Conservation (phyloP, 2,113 vertebrate genomes). For the Ifrita kowaldi region DNA sequence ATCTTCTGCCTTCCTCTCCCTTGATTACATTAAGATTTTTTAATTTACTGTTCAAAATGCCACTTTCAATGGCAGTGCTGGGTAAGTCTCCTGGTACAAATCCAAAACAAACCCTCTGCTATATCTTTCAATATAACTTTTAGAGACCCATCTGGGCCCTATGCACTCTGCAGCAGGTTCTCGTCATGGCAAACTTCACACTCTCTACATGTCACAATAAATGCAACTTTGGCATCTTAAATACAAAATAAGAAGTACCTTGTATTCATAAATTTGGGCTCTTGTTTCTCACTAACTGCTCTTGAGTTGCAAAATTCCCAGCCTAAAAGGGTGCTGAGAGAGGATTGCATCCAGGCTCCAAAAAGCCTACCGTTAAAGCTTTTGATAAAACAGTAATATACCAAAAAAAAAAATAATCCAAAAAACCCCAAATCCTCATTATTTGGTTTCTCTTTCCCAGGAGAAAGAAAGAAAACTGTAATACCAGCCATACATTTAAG, state of each 20-base stretch:
- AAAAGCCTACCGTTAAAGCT: neutral
- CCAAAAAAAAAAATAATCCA: neutral
- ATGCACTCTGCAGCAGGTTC: neutral
- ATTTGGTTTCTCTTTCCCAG: neutral
- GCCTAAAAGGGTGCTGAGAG: neutral
- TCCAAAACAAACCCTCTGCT: neutral
- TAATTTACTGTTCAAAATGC: neutral
- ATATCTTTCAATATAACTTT: neutral
- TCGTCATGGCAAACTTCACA: neutral
- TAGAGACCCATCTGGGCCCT: neutral
- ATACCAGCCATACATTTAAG: neutral
- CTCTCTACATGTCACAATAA: neutral
- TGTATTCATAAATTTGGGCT: neutral
- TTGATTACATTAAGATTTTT: neutral
- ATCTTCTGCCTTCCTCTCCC: neutral
- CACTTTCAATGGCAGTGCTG: neutral
- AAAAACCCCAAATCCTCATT: neutral
- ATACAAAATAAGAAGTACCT: neutral
- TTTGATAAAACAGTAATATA: neutral
- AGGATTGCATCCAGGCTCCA: neutral
- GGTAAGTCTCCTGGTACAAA: neutral
- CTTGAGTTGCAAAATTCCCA: neutral
- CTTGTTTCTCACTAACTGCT: neutral
- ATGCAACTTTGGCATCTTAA: neutral
- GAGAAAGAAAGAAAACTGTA: neutral